A percentile compares a stretch with the other conserved stretches of the same genome.
Conservation (phyloP, 2,888 invertebrate species). For the Cepaea hortensis region DNA sequence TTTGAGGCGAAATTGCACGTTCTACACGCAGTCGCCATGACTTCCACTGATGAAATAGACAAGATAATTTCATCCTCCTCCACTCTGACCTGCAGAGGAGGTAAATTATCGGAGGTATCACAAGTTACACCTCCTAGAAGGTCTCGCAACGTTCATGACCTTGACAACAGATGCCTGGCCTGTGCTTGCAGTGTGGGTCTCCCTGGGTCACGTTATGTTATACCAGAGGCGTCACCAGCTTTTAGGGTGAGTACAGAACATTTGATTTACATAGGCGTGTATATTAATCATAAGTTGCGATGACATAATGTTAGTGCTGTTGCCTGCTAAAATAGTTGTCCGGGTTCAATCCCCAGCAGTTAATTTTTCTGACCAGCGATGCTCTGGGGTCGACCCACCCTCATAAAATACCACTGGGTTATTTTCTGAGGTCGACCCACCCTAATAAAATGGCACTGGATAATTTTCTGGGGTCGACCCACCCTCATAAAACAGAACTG, state of each 20-base stretch:
- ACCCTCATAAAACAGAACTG: too few relatives aligned
- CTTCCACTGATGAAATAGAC: conserved; percentile 26
- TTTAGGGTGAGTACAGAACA: conserved; percentile 36
- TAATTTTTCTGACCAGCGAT: too few relatives aligned
- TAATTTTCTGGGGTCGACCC: too few relatives aligned
- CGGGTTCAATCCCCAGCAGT: too few relatives aligned
- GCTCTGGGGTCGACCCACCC: too few relatives aligned
- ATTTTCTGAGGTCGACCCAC: too few relatives aligned
- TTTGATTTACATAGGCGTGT: background rate
- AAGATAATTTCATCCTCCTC: background rate
- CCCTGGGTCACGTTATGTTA: background rate
- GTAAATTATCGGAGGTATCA: background rate
- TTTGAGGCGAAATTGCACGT: background rate
- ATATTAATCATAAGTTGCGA: too few relatives aligned
- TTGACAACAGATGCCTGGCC: conserved; percentile 24
- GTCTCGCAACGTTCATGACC: background rate
- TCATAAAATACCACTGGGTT: too few relatives aligned
- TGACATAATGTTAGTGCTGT: too few relatives aligned
- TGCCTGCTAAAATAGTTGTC: too few relatives aligned
- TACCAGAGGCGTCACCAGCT: conserved; percentile 41
- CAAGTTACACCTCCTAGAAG: background rate
- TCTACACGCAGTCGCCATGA: background rate
- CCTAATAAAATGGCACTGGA: too few relatives aligned
- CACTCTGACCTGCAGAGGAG: background rate
- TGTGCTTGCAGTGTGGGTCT: background rate